Evolutionary conservation across 2,113 vertebrate genomes (phyloP).

Genomic region (Serranochromis macrocephalus): DNA sequence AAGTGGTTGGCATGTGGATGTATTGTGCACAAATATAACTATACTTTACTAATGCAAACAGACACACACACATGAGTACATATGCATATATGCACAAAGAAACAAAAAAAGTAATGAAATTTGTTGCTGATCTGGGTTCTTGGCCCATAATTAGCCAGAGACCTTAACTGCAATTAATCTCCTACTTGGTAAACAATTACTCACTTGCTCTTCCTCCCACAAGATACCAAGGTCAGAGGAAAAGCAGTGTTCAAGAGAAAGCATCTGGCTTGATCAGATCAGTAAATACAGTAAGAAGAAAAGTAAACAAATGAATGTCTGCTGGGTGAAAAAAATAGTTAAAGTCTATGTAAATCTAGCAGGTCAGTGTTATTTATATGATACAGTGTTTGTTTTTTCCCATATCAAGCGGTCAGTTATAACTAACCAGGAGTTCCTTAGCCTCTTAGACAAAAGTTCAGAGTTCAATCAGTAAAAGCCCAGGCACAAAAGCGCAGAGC

Average conservation of each 20-base stretch:
- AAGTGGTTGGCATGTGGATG: not conserved
- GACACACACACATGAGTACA: not conserved
- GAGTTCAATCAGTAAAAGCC: not conserved
- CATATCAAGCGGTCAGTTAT: not conserved
- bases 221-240: not conserved
- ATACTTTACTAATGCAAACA: not conserved
- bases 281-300: not conserved
- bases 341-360: not conserved
- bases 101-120: not conserved
- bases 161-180: conserved; percentile 9
- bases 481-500: not conserved
- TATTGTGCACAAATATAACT: not conserved
- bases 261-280: not conserved
- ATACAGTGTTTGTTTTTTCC: not conserved
- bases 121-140: conserved; percentile 4
- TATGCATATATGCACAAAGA: not conserved
- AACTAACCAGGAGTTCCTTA: conserved; percentile 22
- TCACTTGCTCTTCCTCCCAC: not conserved
- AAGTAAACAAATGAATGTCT: not conserved
- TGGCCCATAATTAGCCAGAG: not conserved
- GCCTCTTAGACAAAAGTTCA: not conserved
- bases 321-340: not conserved
- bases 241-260: not conserved
- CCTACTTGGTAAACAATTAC: not conserved
- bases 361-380: not conserved